Conservation (phyloP, 1,140 invertebrate genomes). For the Eulimnadia texana region DNA sequence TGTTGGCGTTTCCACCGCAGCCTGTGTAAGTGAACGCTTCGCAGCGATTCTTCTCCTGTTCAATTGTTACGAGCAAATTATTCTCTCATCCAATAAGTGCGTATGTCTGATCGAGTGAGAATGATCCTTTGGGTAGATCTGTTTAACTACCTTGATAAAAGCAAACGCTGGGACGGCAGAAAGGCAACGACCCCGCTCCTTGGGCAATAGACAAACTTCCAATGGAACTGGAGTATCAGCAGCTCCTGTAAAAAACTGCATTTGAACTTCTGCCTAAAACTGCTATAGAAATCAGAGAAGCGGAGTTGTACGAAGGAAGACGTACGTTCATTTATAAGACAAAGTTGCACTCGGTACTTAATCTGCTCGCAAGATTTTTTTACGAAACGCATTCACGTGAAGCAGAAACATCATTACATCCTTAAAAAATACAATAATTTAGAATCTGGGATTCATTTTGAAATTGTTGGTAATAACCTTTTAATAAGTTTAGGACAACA, state of each 20-base stretch:
- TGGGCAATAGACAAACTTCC: not conserved
- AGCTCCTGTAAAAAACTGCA: not conserved
- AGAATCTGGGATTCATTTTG: no score
- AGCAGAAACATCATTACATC: no score
- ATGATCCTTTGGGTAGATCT: not conserved
- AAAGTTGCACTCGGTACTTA: no score
- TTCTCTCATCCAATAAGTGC: not conserved
- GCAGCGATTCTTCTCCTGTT: constrained; percentile 19
- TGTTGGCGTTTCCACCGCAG: constrained; percentile 29
- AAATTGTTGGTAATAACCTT: no score
- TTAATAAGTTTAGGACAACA: no score
- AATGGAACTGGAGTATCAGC: not conserved
- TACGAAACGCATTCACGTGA: no score
- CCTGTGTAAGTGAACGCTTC: constrained; percentile 25
- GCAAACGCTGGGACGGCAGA: constrained; percentile 22
- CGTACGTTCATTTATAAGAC: no score
- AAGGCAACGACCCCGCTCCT: not conserved
- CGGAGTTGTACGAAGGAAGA: not conserved
- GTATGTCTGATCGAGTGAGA: not conserved
- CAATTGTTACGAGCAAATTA: not conserved
- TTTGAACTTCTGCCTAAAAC: not conserved
- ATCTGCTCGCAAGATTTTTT: no score
- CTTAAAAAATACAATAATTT: no score
- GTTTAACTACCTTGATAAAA: constrained; percentile 13
- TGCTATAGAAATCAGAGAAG: not conserved